Evolutionary conservation across 2,797 vertebrate species (phyloP), one percentile per base, ranked within the genome.

Genomic region (Darevskia nairensis): DNA sequence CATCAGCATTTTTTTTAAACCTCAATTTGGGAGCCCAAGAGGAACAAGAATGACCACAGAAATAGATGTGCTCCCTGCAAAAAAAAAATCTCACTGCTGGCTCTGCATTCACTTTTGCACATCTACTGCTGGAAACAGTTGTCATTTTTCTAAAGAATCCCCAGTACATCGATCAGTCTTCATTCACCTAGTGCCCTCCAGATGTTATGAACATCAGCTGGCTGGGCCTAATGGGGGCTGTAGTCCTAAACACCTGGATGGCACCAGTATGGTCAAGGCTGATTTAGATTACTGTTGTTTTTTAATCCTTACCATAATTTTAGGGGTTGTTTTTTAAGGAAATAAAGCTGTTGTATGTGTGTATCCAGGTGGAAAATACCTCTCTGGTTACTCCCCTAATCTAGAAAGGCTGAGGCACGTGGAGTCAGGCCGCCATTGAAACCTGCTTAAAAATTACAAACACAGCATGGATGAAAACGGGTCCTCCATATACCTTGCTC

Each of bases 271-370:
- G 61, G 61, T 64, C 21, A 64, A 23, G 61, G 61, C 19, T 64
- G 61, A 64, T 64, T 23, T 64, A 27, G 35, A 55, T 55, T 55
- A 50, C 13, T 50, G 50, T 41, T 13, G 39, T 89, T 88, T 84
- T 86, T 76, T 86, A 91, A 68, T 72, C n/a, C 71, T 92, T 88
- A 80, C 83, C 89, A 84, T 25, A 80, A 78, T 86, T 82, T 88
- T 92, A 90, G 91, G 17, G n/a, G 10, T n/a, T 32, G 10, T 59
- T 46, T 89, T 80, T 50, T 64, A 90, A 32, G 13, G 29, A 86
- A 69, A 84, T 59, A 72, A 11, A 85, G 19, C 61, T 79, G 84
- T 74, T 11, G 89, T 87, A 21, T 41, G 15, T 84, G 72, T 77
- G 66, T 21, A 88, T 92, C 39, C 35, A 86, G 39, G 32, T 9